Evolutionary conservation across 2,888 invertebrate genomes (phyloP), one percentile per base, ranked within the genome.

Genomic region (Agrypnus murinus): DNA sequence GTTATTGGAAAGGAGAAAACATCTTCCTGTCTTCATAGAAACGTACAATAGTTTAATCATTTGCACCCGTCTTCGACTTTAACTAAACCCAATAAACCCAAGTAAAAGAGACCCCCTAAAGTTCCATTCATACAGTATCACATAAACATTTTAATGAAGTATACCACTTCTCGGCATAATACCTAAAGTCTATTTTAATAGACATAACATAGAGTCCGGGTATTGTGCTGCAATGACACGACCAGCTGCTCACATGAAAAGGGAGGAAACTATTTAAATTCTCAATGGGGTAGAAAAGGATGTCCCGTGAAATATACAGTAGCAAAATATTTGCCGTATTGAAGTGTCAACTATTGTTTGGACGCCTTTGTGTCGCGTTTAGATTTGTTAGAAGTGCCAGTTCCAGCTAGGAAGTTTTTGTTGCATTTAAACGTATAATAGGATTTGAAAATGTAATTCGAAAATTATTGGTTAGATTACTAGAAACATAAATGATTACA

Each of bases 91-190:
- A 77, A 76, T 79, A 2, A 3, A 77, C 75, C 70, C 69, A 74
- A 67, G 46, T 70, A 71, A 74, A 74, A n/a, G n/a, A 73, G 79
- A 76, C 83, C 82, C 81, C 83, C 82, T 77, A 79, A 75, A 65
- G 83, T 62, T 76, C 73, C 77, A 79, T 82, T 81, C 81, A 82
- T n/a, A n/a, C n/a, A 77, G 78, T 80, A 81, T 81, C 83, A 76
- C 82, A 82, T 84, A 84, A 84, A 84, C 84, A 84, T 83, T 85
- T 84, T 84, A 85, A 85, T 85, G 84, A 85, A 84, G 82, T 84
- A 80, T 80, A 80, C 83, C 84, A 84, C 83, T 84, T 82, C 82
- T 80, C 78, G n/a, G 79, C 78, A 84, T 82, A 83, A 83, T 82
- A 78, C 81, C 80, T 78, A 80, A 25, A 83, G 82, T 84, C 83